Conservation (phyloP, 23 tunicate species). For the Corella eumyota region DNA sequence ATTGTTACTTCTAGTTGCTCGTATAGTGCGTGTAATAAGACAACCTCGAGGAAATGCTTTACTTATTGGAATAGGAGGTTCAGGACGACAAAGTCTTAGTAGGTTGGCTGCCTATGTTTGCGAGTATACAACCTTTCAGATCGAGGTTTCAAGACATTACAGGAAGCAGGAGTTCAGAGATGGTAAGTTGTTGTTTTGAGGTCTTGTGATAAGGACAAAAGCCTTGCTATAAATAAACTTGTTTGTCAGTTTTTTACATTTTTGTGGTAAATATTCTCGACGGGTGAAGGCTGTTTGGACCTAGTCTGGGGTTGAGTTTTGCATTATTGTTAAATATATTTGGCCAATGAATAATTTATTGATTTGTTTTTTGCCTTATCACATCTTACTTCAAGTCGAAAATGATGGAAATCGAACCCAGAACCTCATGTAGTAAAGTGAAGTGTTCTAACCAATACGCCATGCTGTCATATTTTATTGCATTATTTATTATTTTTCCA, state of each 20-base stretch:
- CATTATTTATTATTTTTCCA: too few species aligned
- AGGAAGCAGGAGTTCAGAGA: slow-evolving; percentile 84
- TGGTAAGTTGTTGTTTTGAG: slow-evolving; percentile 45
- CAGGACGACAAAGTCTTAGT: slow-evolving; percentile 86
- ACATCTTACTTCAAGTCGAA: too few species aligned
- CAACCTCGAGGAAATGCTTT: slow-evolving; percentile 94
- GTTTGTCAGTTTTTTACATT: neutral
- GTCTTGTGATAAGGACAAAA: neutral
- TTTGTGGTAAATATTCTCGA: too few species aligned
- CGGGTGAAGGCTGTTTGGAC: too few species aligned
- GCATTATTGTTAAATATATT: too few species aligned
- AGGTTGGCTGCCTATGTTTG: slow-evolving; percentile 96
- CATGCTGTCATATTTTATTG: too few species aligned
- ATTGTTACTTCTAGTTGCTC: slow-evolving; percentile 85
- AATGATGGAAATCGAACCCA: too few species aligned
- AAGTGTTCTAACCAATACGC: too few species aligned
- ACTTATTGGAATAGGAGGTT: slow-evolving; percentile 96
- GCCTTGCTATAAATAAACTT: neutral
- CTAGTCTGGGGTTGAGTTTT: too few species aligned
- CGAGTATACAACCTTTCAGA: slow-evolving; percentile 96
- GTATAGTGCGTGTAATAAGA: slow-evolving; percentile 81
- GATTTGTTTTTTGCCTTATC: too few species aligned
- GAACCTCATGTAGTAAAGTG: too few species aligned
- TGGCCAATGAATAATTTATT: too few species aligned
- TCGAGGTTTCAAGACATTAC: slow-evolving; percentile 87